These are phyloP conservation scores for Epistrophe eligans DNA, from an alignment of 2,888 invertebrate species.

Conservation along the genomic window DNA sequence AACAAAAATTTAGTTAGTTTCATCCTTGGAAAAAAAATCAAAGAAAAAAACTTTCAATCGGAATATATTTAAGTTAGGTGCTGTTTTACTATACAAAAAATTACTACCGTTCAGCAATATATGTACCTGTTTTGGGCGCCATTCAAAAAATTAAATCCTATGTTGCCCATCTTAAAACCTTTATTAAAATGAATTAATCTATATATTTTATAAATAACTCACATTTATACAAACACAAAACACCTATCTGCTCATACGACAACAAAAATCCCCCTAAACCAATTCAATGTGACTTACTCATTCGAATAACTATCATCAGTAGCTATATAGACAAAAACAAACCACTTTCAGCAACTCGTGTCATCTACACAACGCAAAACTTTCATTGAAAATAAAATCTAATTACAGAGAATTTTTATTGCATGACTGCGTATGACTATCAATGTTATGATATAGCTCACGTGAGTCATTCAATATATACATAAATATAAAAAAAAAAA, in stretches of 20 bases:
- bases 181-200: background rate
- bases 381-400: conserved; percentile 36
- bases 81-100: too few relatives aligned
- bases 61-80: too few relatives aligned
- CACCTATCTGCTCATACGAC: background rate
- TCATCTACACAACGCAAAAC: conserved; percentile 43
- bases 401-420: conserved; percentile 19
- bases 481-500: background rate
- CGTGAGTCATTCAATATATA: conserved; percentile 51
- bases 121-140: background rate
- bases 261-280: background rate
- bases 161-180: background rate
- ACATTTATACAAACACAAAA: background rate
- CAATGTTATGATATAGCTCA: conserved; percentile 46
- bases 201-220: background rate
- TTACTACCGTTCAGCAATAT: too few relatives aligned
- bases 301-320: conserved; percentile 18
- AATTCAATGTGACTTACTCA: conserved; percentile 11
- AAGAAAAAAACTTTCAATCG: too few relatives aligned
- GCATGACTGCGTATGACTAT: conserved; percentile 42
- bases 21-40: too few relatives aligned
- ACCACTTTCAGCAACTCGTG: conserved; percentile 26
- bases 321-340: conserved; percentile 11
- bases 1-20: background rate
- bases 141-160: background rate